phyloP scores from a whole-genome alignment of 2,888 invertebrate genomes.

The Agrochola litura region DNA sequence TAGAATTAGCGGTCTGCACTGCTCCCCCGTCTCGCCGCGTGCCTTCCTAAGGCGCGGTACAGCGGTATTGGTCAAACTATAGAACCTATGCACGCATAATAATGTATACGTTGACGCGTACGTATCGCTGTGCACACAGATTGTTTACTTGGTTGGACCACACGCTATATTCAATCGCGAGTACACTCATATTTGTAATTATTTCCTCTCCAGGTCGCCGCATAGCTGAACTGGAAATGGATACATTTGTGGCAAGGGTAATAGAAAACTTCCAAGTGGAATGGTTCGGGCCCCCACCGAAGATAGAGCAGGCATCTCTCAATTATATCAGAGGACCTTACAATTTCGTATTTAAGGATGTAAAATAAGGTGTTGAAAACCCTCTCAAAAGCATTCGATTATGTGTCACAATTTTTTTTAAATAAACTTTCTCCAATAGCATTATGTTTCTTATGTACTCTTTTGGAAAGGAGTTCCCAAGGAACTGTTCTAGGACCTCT shows the following conservation, averaged over 20 bases:
- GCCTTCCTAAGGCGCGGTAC: too few relatives aligned
- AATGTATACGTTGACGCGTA: too few relatives aligned
- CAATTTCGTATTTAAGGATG: conserved; percentile 81
- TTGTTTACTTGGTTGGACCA: background rate
- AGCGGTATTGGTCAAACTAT: too few relatives aligned
- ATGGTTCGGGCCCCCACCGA: conserved; percentile 79
- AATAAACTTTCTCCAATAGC: too few relatives aligned
- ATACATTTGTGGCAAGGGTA: conserved; percentile 80
- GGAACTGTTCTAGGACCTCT: background rate
- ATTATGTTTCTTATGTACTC: background rate
- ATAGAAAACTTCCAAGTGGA: conserved; percentile 77
- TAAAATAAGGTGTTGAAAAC: conserved; percentile 15
- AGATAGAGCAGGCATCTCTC: conserved; percentile 69
- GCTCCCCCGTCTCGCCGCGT: too few relatives aligned
- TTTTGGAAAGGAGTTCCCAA: background rate
- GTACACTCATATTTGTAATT: background rate
- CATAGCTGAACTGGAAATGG: conserved; percentile 91
- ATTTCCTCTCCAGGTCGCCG: conserved; percentile 85
- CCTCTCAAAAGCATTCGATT: too few relatives aligned
- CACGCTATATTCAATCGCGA: background rate
- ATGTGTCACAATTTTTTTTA: too few relatives aligned
- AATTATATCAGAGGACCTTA: conserved; percentile 80
- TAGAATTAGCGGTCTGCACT: too few relatives aligned
- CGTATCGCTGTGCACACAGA: background rate
- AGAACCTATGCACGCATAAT: background rate